phyloP scores from a whole-genome alignment of 2,797 vertebrate species.

The Siniperca undulata region DNA sequence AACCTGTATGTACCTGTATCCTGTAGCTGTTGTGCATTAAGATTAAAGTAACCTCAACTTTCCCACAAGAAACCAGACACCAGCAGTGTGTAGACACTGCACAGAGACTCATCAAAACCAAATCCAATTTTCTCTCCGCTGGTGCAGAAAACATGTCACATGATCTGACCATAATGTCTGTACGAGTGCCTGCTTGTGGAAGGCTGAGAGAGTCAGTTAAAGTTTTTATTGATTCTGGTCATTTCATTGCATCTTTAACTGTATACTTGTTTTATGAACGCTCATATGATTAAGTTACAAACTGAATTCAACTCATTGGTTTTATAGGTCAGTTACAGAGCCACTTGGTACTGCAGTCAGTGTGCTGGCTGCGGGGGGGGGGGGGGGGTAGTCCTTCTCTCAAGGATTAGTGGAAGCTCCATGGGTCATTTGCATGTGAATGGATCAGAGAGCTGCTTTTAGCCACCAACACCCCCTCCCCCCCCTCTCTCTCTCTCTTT shows the following conservation, averaged over 20 bases:
- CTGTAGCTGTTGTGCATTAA: background rate
- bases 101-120: background rate
- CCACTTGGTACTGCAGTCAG: conserved; percentile 27
- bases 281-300: background rate
- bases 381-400: conserved; percentile 66
- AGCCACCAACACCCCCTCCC: conserved; percentile 56
- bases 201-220: too few relatives aligned
- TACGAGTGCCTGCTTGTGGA: too few relatives aligned
- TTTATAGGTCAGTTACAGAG: conserved; percentile 37
- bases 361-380: conserved; percentile 34
- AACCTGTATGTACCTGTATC: background rate
- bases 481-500: conserved; percentile 28
- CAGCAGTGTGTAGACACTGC: background rate
- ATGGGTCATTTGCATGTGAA: conserved; percentile 87
- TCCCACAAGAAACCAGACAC: conserved; percentile 5
- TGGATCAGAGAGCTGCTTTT: conserved; percentile 81
- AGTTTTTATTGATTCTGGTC: background rate
- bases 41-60: conserved; percentile 24
- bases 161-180: background rate
- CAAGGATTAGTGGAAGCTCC: conserved; percentile 86
- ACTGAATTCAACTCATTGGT: conserved; percentile 40
- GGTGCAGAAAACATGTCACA: background rate
- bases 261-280: too few relatives aligned
- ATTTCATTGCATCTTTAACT: background rate
- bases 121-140: background rate